Evolutionary conservation across 2,888 invertebrate species (phyloP).

Genomic region (Aricia artaxerxes): DNA sequence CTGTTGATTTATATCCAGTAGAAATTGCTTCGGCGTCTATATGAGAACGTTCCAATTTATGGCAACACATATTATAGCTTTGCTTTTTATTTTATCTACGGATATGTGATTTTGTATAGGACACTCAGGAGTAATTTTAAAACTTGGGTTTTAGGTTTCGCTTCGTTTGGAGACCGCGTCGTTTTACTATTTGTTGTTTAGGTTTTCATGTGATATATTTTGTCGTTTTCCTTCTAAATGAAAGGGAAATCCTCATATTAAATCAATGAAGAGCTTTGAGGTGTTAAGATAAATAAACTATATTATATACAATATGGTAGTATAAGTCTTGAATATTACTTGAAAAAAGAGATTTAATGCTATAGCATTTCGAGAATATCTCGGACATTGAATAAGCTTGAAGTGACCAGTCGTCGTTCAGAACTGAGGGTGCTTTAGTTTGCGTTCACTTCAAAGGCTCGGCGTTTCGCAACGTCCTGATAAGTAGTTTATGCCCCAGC

Average conservation of each 20-base stretch:
- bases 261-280: too few relatives aligned
- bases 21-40: slow-evolving; percentile 19
- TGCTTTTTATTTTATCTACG: not conserved
- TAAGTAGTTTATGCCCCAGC: not conserved
- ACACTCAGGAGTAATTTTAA: not conserved
- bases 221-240: too few relatives aligned
- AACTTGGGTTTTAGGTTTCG: not conserved
- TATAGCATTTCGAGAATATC: not conserved
- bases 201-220: too few relatives aligned
- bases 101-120: not conserved
- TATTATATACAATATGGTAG: too few relatives aligned
- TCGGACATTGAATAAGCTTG: slow-evolving; percentile 16
- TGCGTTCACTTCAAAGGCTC: slow-evolving; percentile 17
- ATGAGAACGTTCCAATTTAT: slow-evolving; percentile 23
- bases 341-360: not conserved
- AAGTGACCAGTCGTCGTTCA: not conserved
- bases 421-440: slow-evolving; percentile 1
- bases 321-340: not conserved
- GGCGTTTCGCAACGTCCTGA: not conserved
- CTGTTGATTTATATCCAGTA: slow-evolving; percentile 30
- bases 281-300: too few relatives aligned
- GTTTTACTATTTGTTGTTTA: too few relatives aligned
- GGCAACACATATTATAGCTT: not conserved
- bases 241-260: too few relatives aligned
- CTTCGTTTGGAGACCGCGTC: not conserved